Conservation (phyloP, 2,113 vertebrate genomes). For the rabbit (Oryctolagus cuniculus) region mOryCun1.1 NC_091436.1:67070501-67071000, state of each 20-base stretch:
- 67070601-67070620: not conserved
- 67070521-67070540: not conserved
- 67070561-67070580: not conserved
- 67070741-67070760: not conserved
- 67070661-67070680: not conserved
- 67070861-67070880: not conserved
- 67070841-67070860: not conserved
- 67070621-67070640: not conserved
- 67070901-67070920: not conserved
- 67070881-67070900: not conserved
- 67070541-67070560: not conserved
- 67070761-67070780: not conserved
- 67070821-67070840: not conserved
- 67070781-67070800: not conserved
- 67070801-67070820: not conserved
- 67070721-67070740: not conserved
- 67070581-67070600: not conserved
- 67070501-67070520: not conserved
- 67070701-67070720: not conserved
- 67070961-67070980: not conserved
- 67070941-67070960: not conserved
- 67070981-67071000: not conserved
- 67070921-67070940: not conserved
- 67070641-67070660: not conserved
- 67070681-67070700: conserved; percentile 16